Percentiles rank a stretch among this genome's conserved stretches.
Conservation (phyloP, 2,888 invertebrate genomes). For the Drosophila maculinotata region DNA sequence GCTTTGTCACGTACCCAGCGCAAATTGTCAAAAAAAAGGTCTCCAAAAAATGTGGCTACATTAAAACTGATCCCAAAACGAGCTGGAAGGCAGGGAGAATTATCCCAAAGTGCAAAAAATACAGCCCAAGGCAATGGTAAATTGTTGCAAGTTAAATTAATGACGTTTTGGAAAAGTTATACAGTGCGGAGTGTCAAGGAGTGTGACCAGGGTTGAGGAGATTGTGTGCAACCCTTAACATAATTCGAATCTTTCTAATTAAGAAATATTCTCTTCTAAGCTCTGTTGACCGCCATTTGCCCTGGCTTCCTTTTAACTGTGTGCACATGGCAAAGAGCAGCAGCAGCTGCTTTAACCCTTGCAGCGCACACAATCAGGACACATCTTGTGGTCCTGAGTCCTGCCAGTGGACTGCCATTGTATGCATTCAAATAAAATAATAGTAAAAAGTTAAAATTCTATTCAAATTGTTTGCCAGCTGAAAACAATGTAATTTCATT, state of each 20-base stretch:
- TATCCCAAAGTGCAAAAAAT: slow-evolving; percentile 22
- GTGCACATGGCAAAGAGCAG: slow-evolving; percentile 41
- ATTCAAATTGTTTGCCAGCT: slow-evolving; percentile 82
- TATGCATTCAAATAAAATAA: slow-evolving; percentile 81
- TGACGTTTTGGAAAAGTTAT: slow-evolving; percentile 67
- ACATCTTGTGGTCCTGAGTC: slow-evolving; percentile 59
- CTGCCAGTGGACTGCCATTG: slow-evolving; percentile 58
- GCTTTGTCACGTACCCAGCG: slow-evolving; percentile 69
- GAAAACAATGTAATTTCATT: slow-evolving; percentile 83
- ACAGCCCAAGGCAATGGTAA: slow-evolving; percentile 66
- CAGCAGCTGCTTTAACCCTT: slow-evolving; percentile 64
- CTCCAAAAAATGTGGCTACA: slow-evolving; percentile 37
- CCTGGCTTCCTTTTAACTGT: slow-evolving; percentile 28
- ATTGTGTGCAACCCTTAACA: slow-evolving; percentile 60
- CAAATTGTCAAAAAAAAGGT: slow-evolving; percentile 67
- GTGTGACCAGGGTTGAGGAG: not conserved
- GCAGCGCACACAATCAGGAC: slow-evolving; percentile 20
- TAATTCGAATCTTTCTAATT: slow-evolving; percentile 76
- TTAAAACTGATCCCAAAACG: slow-evolving; percentile 24
- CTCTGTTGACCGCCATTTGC: slow-evolving; percentile 59
- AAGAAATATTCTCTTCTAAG: slow-evolving; percentile 73
- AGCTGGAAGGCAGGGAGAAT: not conserved
- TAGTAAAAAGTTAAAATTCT: slow-evolving; percentile 84
- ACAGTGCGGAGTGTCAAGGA: not conserved
- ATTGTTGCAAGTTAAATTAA: slow-evolving; percentile 74